Evolutionary conservation across 1,140 invertebrate species (phyloP), one percentile per base, ranked within the genome.

Genomic region (Drosophila neocordata): DNA sequence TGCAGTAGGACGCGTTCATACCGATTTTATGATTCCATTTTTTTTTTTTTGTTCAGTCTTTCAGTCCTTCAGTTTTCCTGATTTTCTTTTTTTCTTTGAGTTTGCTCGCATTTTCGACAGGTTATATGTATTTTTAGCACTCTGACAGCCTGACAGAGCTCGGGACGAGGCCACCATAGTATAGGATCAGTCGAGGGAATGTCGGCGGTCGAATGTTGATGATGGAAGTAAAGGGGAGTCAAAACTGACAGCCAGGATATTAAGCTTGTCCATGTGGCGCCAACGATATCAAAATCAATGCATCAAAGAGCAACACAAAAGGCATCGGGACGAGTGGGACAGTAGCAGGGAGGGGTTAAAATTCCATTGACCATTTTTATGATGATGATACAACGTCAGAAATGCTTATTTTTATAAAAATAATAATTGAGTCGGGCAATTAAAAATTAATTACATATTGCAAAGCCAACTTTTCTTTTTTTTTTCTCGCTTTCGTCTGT

Each of bases 221-320:
- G 34, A 35, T 35, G 34, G 34, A 35, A 35, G 2, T 9, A 15
- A 15, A 18, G 41, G 41, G 41, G 41, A 44, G 5, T 44, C 15
- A 44, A 48, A 48, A 48, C 74, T 83, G 81, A 84, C 81, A 77
- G 77, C 37, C 81, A 85, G 81, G 81, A 84, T 84, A 84, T 84
- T 84, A 85, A 84, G 64, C 52, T 72, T 74, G 64, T 48, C 65
- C 61, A 59, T 58, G 57, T 68, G 44, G 51, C 27, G 71, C 64
- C 37, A 24, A 27, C 64, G 48, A 74, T 74, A 74, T 74, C 71
- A 57, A 74, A 74, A 74, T 74, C 72, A 74, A 74, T 74, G 72
- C 38, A 52, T 74, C 51, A 44, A 13, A 71, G 31, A 57, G 34
- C 27, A n/a, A 37, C 5, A 12, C 11, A 64, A 51, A 51, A 5